phyloP scores from a whole-genome alignment of 2,888 invertebrate genomes.

The Parthenolecanium corni region DNA sequence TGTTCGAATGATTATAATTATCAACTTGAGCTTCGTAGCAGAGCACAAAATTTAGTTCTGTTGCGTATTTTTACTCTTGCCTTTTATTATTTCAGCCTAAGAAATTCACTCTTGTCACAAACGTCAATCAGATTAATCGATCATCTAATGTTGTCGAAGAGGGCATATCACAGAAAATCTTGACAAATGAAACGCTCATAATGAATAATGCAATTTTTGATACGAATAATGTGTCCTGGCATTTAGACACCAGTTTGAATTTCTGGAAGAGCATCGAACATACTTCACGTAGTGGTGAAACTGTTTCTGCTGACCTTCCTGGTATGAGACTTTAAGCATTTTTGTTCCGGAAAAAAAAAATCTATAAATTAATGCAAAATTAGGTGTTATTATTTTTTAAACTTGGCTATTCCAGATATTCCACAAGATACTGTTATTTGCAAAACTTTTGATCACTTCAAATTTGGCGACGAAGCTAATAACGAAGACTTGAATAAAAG shows the following conservation, averaged over 20 bases:
- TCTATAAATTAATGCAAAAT: too few species aligned
- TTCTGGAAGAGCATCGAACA: background rate
- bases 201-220: conserved; percentile 8
- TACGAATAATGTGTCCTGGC: conserved; percentile 1
- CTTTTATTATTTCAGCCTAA: background rate
- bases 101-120: background rate
- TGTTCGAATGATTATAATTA: too few species aligned
- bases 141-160: background rate
- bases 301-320: background rate
- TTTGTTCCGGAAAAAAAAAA: background rate
- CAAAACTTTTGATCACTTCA: background rate
- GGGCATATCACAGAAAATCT: background rate
- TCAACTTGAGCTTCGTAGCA: too few species aligned
- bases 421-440: conserved; percentile 3
- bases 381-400: background rate
- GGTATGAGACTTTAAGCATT: too few species aligned
- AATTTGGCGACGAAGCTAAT: background rate
- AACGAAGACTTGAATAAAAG: background rate
- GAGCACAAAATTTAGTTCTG: background rate
- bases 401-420: background rate
- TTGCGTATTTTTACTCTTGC: background rate
- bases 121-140: conserved; percentile 4
- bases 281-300: background rate
- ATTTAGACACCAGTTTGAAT: background rate
- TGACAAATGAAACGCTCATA: conserved; percentile 5